phyloP scores from a whole-genome alignment of 2,797 vertebrate species.

The Gymnoscopelus braueri region DNA sequence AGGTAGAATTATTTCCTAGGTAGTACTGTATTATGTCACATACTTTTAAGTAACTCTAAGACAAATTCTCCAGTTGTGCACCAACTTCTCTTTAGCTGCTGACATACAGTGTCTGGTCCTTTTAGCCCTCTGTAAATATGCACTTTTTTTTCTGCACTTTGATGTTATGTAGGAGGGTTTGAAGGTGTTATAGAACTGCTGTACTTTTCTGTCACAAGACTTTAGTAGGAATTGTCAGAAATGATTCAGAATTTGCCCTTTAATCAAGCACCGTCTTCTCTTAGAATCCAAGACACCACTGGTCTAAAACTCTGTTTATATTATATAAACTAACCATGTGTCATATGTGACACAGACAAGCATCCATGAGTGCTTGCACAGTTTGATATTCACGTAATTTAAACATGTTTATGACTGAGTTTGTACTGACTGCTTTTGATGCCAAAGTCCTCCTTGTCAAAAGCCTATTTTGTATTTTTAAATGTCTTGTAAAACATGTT shows the following conservation, averaged over 20 bases:
- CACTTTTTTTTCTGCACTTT: conserved; percentile 62
- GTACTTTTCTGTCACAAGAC: conserved; percentile 14
- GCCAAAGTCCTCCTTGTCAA: conserved; percentile 56
- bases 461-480: conserved; percentile 17
- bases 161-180: conserved; percentile 41
- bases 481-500: conserved; percentile 59
- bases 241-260: conserved; percentile 1
- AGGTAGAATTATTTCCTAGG: conserved; percentile 40
- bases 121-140: conserved; percentile 58
- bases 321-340: too few species aligned
- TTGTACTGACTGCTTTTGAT: conserved; percentile 19
- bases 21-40: conserved; percentile 49
- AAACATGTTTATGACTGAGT: conserved; percentile 17
- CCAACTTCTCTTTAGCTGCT: conserved; percentile 18
- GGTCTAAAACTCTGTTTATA: too few species aligned
- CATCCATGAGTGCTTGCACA: neutral
- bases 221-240: neutral
- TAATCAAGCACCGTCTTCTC: neutral
- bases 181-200: conserved; percentile 34
- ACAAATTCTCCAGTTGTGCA: conserved; percentile 21
- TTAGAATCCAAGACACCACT: too few species aligned
- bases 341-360: too few species aligned
- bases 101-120: conserved; percentile 15
- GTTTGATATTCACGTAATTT: conserved; percentile 21
- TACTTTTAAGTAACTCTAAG: conserved; percentile 18